Evolutionary conservation across 1,140 invertebrate genomes (phyloP), one percentile per base, ranked within the genome.

Genomic region (Geopemphigus sp.): DNA sequence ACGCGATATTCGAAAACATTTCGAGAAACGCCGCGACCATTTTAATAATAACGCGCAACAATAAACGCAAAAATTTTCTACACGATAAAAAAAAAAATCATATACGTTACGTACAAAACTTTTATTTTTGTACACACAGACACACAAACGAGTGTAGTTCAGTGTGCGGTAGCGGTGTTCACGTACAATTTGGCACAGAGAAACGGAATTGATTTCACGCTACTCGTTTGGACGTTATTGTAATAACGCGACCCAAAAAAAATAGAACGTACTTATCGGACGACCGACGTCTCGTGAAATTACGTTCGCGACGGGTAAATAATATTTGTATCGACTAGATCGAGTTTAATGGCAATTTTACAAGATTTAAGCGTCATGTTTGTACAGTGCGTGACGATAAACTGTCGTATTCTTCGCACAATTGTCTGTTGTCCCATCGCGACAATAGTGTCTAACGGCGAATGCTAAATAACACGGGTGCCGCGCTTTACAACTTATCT

Each of bases 201-300:
- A 66, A n/a, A 64, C 29, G 15, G 29, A 64, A 64, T 64, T 29
- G 19, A 32, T 64, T 66, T 66, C 12, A n/a, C n/a, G n/a, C n/a
- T n/a, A n/a, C n/a, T n/a, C n/a, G n/a, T n/a, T n/a, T n/a, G n/a
- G n/a, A n/a, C n/a, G n/a, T n/a, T 50, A 50, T 8, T 50, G 11
- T 50, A 50, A 50, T 50, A 14, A 50, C 12, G 11, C n/a, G n/a
- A n/a, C n/a, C n/a, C n/a, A 50, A 50, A 50, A 50, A 50, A 50
- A 45, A 45, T 45, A 45, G 29, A 66, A 39, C 32, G 15, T 66
- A 66, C 32, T 66, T 66, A 66, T 66, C 63, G 63, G 63, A 66
- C 63, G n/a, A n/a, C n/a, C n/a, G n/a, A n/a, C n/a, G n/a, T n/a
- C n/a, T n/a, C n/a, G n/a, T n/a, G n/a, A n/a, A n/a, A n/a, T n/a